phyloP scores from a whole-genome alignment of 2,113 vertebrate genomes.

The Hyaena hyaena region DNA sequence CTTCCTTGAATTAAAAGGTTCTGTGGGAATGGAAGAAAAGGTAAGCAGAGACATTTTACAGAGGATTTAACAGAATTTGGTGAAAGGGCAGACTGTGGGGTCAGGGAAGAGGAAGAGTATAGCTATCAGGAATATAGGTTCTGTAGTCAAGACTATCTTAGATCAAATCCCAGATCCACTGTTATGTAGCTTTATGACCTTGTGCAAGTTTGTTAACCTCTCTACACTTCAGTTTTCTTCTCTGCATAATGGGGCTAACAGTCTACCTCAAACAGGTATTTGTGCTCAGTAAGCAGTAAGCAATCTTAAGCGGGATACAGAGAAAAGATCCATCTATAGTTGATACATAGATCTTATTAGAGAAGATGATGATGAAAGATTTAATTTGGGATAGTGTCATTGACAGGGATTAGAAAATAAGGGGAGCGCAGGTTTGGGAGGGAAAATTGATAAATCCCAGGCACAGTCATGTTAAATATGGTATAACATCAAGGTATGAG shows the following conservation, averaged over 20 bases:
- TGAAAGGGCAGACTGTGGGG: not conserved
- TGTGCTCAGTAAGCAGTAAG: slow-evolving; percentile 39
- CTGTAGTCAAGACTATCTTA: not conserved
- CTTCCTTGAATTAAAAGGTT: slow-evolving; percentile 6
- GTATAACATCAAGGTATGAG: not conserved
- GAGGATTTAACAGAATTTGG: slow-evolving; percentile 23
- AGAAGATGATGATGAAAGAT: slow-evolving; percentile 39
- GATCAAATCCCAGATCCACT: slow-evolving; percentile 42
- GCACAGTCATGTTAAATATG: slow-evolving; percentile 25
- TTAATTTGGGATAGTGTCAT: slow-evolving; percentile 29
- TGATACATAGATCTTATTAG: not conserved
- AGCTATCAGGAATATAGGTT: slow-evolving; percentile 8
- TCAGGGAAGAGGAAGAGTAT: not conserved
- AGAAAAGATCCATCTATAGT: not conserved
- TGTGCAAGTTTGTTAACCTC: not conserved
- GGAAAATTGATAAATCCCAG: slow-evolving; percentile 36
- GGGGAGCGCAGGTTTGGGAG: not conserved
- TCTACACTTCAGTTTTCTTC: slow-evolving; percentile 46
- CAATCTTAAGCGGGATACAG: not conserved
- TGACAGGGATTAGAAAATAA: slow-evolving; percentile 39
- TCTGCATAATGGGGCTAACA: slow-evolving; percentile 34
- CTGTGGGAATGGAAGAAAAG: slow-evolving; percentile 9
- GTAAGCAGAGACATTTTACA: slow-evolving; percentile 31
- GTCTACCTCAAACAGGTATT: slow-evolving; percentile 23
- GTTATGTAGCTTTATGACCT: not conserved